Evolutionary conservation across 2,888 invertebrate species (phyloP), one percentile per base, ranked within the genome.

Genomic region (Papilio demoleus): DNA sequence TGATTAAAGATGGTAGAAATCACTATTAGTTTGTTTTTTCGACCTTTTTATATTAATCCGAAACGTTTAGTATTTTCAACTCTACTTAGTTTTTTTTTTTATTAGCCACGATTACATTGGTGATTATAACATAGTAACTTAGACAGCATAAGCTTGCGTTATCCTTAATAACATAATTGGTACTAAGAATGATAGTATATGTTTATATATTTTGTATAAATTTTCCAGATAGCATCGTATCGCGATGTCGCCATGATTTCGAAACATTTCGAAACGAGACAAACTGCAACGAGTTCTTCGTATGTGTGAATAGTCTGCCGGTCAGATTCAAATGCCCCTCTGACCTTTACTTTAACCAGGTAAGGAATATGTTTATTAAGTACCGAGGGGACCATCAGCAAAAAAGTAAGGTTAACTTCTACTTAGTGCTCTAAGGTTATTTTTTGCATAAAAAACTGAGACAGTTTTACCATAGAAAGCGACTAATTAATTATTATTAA

Each of bases 211-310:
- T 62, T 27, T 17, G 27, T 36, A 61, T 19, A 50, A 4, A 62
- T 71, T 71, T 68, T 70, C 24, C 69, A 77, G 76, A 76, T 34
- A 71, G 70, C 22, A 53, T 72, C 17, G 69, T 72, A 36, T 72
- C 80, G 9, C 65, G 84, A 14, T 95, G 95, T 78, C 93, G 88
- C 22, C 89, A 93, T 65, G 90, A 93, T 70, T 94, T 94, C 79
- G 94, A 95, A 58, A 92, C 94, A 1, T 95, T 94, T 86, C 90
- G 95, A 72, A 94, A 94, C 82, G 86, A 90, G 68, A 85, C 83
- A 27, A 93, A 94, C 80, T 96, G 96, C 79, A 94, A 93, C 70
- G 94, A 94, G 79, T 96, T 95, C 88, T 95, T 93, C 84, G 93
- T 95, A 45, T 96, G 96, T 78, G 93, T 94, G 76, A 83, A 90